phyloP scores from a whole-genome alignment of 2,888 invertebrate genomes.

The Ormyrus nitidulus region DNA sequence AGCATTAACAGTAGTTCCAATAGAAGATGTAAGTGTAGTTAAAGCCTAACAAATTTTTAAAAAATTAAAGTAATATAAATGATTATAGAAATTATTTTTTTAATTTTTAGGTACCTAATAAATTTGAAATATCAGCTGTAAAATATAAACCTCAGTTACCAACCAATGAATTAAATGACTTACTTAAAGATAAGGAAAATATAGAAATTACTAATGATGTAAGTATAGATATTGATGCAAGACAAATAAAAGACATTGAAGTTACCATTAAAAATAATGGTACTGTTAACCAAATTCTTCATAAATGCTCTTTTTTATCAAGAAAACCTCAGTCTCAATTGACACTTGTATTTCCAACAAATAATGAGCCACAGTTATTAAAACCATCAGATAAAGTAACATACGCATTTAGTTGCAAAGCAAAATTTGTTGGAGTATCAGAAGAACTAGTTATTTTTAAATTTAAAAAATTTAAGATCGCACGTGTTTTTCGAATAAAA shows the following conservation, averaged over 20 bases:
- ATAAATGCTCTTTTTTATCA: conserved; percentile 77
- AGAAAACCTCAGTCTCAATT: conserved; percentile 78
- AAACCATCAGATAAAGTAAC: conserved; percentile 74
- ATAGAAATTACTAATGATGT: conserved; percentile 78
- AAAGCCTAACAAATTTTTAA: neutral
- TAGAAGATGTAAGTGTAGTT: conserved; percentile 57
- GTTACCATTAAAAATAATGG: conserved; percentile 77
- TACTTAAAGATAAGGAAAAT: conserved; percentile 75
- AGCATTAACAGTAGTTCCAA: conserved; percentile 77
- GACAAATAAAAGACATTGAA: conserved; percentile 74
- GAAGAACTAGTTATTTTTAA: conserved; percentile 80
- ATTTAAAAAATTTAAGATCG: conserved; percentile 80
- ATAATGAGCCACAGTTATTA: conserved; percentile 72
- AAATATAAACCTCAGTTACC: conserved; percentile 33
- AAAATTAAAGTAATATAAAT: neutral
- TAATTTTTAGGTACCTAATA: conserved; percentile 33
- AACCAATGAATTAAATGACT: conserved; percentile 59
- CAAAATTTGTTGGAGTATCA: conserved; percentile 80
- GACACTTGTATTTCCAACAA: conserved; percentile 72
- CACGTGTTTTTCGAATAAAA: conserved; percentile 78
- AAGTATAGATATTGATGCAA: conserved; percentile 74
- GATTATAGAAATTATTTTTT: conserved; percentile 20
- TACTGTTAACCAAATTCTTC: conserved; percentile 73
- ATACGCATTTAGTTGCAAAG: conserved; percentile 77
- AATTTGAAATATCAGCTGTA: conserved; percentile 33